Evolutionary conservation across 2,888 invertebrate species (phyloP).

Genomic region (Morpho deidamia): DNA sequence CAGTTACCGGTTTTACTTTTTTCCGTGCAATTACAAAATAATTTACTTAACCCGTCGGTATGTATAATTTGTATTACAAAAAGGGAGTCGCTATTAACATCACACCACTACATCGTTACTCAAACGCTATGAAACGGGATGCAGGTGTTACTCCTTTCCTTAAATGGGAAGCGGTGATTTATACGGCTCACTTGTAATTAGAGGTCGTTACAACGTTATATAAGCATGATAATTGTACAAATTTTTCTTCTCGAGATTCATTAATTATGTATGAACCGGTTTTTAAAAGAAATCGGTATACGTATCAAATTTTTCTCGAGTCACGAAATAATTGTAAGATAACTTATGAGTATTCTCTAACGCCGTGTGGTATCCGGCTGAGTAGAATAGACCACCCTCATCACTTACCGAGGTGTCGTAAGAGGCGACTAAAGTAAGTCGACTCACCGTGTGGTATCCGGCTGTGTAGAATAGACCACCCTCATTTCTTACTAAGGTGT

Average conservation of each 20-base stretch:
- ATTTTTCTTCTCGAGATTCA: constrained; percentile 5
- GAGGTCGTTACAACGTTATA: constrained; percentile 23
- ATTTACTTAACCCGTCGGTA: constrained; percentile 13
- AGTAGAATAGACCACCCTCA: too few species aligned
- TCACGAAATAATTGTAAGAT: too few species aligned
- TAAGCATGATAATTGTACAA: constrained; percentile 23
- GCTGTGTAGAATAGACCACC: too few species aligned
- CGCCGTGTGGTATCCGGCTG: too few species aligned
- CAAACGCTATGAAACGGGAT: constrained; percentile 34
- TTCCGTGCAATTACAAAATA: constrained; percentile 19
- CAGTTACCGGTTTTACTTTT: constrained; percentile 4
- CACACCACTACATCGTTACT: neutral
- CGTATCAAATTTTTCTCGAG: too few species aligned
- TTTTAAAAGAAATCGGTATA: too few species aligned
- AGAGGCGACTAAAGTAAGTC: too few species aligned
- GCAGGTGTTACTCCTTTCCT: constrained; percentile 28
- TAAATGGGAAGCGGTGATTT: constrained; percentile 26
- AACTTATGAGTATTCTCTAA: too few species aligned
- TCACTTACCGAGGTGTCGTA: too few species aligned
- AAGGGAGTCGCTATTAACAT: constrained; percentile 1
- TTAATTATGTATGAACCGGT: neutral
- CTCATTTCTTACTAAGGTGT: too few species aligned
- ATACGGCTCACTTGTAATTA: constrained; percentile 28
- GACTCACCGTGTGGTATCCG: too few species aligned
- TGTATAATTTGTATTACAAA: constrained; percentile 1